phyloP scores from a whole-genome alignment of 2,888 invertebrate genomes.

The Lamellibrachia satsuma region DNA sequence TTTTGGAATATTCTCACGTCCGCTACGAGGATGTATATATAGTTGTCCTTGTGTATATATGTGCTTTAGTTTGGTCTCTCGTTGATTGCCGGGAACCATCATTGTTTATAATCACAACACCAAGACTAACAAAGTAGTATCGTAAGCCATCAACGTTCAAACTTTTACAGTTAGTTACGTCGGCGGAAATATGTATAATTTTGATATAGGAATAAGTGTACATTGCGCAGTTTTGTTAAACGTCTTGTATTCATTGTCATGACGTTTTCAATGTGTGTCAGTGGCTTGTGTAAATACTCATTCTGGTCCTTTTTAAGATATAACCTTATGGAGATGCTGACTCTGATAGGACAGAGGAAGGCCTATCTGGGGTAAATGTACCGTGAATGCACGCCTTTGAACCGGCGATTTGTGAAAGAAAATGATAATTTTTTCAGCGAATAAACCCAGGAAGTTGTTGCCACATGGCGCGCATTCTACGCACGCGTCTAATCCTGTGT shows the following conservation, averaged over 20 bases:
- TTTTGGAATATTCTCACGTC: too few species aligned
- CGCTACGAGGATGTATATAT: too few species aligned
- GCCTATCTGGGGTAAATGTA: background rate
- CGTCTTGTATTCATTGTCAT: background rate
- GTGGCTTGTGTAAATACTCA: background rate
- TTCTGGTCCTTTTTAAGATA: background rate
- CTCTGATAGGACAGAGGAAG: background rate
- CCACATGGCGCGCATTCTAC: background rate
- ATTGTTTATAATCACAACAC: too few species aligned
- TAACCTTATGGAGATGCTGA: background rate
- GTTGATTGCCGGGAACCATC: too few species aligned
- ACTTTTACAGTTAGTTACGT: background rate
- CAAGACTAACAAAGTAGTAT: too few species aligned
- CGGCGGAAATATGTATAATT: too few species aligned
- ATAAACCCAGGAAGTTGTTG: slow-evolving; percentile 1
- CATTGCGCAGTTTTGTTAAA: too few species aligned
- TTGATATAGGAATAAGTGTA: too few species aligned
- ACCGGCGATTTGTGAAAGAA: background rate
- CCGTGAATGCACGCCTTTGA: background rate
- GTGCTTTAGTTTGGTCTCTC: too few species aligned
- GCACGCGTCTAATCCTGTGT: background rate
- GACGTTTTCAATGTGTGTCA: background rate
- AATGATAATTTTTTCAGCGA: background rate
- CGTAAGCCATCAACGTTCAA: background rate
- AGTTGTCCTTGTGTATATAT: too few species aligned